Base-by-base conservation (phyloP, 2,113 vertebrate genomes). In the Edolisoma coerulescens region DNA sequence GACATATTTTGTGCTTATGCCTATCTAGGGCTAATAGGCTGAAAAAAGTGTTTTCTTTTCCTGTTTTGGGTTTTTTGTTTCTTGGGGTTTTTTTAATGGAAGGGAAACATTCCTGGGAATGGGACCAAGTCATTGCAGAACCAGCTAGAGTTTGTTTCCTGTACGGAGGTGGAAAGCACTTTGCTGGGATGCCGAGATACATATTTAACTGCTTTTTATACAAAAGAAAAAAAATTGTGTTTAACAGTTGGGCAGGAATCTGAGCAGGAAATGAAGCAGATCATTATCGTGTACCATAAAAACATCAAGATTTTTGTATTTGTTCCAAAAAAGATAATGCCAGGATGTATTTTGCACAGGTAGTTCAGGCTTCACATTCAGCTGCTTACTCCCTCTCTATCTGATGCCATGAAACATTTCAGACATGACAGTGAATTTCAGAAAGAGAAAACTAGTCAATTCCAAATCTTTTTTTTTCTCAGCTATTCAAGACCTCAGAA, bases 181-280 rank as follows among this genome's bases (percentile, higher is more conserved):
- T 44, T 60, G 56, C 44, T 78, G 49, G 68, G 91, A 84, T 81
- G 47, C 68, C 89, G 60, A 92, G 60, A 92, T 84, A 89, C 27
- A 32, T 60, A 84, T 92, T 92, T 87, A 95, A 82, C 47, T 81
- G 47, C 33, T 95, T 84, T 35, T 71, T 89, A 63, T 18, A 74
- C 13, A 10, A 82, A 21, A 39, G 37, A 30, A 26, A 50, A 57
- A 86, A 45, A 42, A 16, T 3, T 2, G 4, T 41, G 30, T 69
- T 93, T 88, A 88, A 90, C 57, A 61, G 59, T 37, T 92, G 52
- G 64, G 30, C 47, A 92, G 89, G 76, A 84, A 78, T 75, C 68
- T 89, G 32, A 92, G 47, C 68, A 93, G 94, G 94, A 97, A 92
- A 95, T 87, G 24, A 96, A 87, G 89, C 68, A 95, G 83, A 77